Evolutionary conservation across 1,140 invertebrate genomes (phyloP).

Genomic region (Drosophila pseudoananassae): DNA sequence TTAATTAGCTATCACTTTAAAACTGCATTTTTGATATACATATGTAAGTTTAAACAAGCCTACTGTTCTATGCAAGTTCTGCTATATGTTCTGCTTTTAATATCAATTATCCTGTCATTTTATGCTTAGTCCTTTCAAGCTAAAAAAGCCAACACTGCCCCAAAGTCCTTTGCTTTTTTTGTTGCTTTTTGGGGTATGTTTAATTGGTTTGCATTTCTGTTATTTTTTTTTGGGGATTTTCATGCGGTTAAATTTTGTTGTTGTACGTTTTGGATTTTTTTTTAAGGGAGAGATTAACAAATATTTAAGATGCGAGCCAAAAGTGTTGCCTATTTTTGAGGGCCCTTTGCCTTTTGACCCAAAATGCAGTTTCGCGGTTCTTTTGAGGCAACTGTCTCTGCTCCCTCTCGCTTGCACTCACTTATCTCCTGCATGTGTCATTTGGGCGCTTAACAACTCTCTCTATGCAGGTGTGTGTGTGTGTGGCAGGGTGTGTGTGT

Average conservation of each 20-base stretch:
- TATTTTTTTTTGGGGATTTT: neutral
- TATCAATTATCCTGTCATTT: too few relatives aligned
- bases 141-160: neutral
- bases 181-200: neutral
- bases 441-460: slow-evolving; percentile 45
- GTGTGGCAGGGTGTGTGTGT: neutral
- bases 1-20: too few relatives aligned
- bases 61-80: too few relatives aligned
- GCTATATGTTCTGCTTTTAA: too few relatives aligned
- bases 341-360: slow-evolving; percentile 12
- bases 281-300: neutral
- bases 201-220: neutral
- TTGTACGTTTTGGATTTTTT: neutral
- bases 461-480: slow-evolving; percentile 8
- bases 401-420: neutral
- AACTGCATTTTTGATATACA: too few relatives aligned
- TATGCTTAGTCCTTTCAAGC: neutral
- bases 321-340: slow-evolving; percentile 2
- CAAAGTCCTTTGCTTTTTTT: neutral
- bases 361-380: slow-evolving; percentile 36
- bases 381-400: slow-evolving; percentile 11
- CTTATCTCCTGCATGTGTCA: slow-evolving; percentile 21
- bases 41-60: too few relatives aligned
- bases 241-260: neutral
- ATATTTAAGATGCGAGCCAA: neutral